Evolutionary conservation across 2,888 invertebrate genomes (phyloP).

Genomic region (Drosophila atroscutellata): DNA sequence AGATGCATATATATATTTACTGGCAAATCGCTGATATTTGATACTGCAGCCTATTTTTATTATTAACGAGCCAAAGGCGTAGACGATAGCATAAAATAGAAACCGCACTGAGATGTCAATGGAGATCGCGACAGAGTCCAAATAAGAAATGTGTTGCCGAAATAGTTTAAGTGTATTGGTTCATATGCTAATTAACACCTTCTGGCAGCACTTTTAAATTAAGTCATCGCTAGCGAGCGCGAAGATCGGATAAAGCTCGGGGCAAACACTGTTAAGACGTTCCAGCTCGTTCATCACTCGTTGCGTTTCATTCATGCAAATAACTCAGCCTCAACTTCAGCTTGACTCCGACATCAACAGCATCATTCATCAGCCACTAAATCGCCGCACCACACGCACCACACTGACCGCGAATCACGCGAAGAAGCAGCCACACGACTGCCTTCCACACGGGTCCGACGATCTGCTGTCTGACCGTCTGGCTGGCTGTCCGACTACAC

Average conservation of each 20-base stretch:
- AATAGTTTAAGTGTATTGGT: conserved; percentile 36
- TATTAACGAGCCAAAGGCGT: conserved; percentile 61
- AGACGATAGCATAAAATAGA: conserved; percentile 55
- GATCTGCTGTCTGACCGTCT: conserved; percentile 1
- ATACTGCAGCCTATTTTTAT: conserved; percentile 39
- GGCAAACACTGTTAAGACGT: conserved; percentile 7
- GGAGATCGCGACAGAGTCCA: conserved; percentile 8
- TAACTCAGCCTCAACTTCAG: conserved; percentile 55
- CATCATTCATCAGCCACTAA: conserved; percentile 67
- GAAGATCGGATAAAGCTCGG: conserved; percentile 39
- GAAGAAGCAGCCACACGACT: conserved; percentile 37
- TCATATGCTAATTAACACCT: conserved; percentile 80
- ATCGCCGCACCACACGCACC: conserved; percentile 43
- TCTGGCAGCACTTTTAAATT: conserved; percentile 63
- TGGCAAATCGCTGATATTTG: conserved; percentile 44
- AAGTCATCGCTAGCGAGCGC: conserved; percentile 64
- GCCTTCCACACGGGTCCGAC: conserved; percentile 9
- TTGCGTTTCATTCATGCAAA: conserved; percentile 75
- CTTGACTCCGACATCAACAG: conserved; percentile 32
- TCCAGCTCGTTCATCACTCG: conserved; percentile 60
- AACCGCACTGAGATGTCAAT: conserved; percentile 5
- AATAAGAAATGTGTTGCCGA: conserved; percentile 21
- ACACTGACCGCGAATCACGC: conserved; percentile 27
- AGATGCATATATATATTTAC: conserved; percentile 14
- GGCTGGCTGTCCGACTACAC: conserved; percentile 55